phyloP scores from a whole-genome alignment of 2,113 vertebrate species.

The Sceloporus undulatus region DNA sequence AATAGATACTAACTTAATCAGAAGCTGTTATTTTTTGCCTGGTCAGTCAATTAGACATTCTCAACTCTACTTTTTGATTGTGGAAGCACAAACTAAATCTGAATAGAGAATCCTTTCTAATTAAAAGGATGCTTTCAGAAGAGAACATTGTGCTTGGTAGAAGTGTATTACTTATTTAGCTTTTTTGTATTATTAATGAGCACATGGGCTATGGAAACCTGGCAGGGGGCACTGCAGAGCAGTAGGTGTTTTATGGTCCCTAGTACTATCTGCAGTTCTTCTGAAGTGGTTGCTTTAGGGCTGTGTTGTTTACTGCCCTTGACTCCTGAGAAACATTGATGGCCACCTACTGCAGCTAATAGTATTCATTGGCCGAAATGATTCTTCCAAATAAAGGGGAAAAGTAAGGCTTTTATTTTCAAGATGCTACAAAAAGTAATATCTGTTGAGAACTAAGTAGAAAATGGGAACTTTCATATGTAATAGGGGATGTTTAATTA shows the following conservation, averaged over 20 bases:
- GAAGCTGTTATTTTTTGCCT: neutral
- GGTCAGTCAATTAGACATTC: constrained; percentile 13
- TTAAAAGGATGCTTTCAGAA: constrained; percentile 3
- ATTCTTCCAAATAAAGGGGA: constrained; percentile 13
- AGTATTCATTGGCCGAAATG: constrained; percentile 8
- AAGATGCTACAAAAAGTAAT: constrained; percentile 6
- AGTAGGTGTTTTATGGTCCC: constrained; percentile 8
- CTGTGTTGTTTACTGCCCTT: constrained; percentile 35
- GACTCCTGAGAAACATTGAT: neutral
- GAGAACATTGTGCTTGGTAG: constrained; percentile 37
- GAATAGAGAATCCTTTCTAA: constrained; percentile 14
- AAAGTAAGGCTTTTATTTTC: neutral
- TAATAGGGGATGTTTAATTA: constrained; percentile 54
- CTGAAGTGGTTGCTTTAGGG: constrained; percentile 33
- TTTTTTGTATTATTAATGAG: constrained; percentile 43
- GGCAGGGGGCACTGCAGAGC: constrained; percentile 25
- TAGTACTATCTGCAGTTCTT: neutral
- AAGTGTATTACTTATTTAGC: constrained; percentile 39
- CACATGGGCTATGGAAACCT: constrained; percentile 31
- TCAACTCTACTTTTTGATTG: constrained; percentile 17
- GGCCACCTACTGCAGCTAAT: neutral
- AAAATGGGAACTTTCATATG: neutral
- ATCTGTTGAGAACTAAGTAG: constrained; percentile 38
- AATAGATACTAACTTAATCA: constrained; percentile 3
- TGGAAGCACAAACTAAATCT: neutral